Evolutionary conservation across 2,113 vertebrate species (phyloP).

Genomic region (Paraplagusia blochii): DNA sequence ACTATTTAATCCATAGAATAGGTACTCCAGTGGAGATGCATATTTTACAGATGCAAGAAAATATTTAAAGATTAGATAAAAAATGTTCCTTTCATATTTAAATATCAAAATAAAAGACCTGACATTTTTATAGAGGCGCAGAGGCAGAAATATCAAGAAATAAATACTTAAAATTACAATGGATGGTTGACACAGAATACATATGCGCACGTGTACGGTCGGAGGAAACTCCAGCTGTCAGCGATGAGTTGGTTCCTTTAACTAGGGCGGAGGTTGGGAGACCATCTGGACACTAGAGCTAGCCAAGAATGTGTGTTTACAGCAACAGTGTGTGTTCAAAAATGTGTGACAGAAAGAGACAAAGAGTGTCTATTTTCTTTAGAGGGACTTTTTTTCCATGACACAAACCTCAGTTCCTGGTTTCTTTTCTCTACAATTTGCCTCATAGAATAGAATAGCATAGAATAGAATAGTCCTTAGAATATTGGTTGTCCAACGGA

Average conservation of each 20-base stretch:
- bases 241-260: slow-evolving; percentile 10
- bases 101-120: no score
- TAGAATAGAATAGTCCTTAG: no score
- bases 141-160: no score
- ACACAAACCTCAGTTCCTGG: not conserved
- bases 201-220: not conserved
- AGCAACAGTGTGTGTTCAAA: slow-evolving; percentile 1
- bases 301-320: slow-evolving; percentile 27
- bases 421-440: slow-evolving; percentile 9
- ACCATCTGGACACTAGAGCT: slow-evolving; percentile 43
- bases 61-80: no score
- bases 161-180: no score
- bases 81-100: no score
- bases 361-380: slow-evolving; percentile 17
- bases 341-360: no score
- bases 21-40: no score
- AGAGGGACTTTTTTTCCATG: slow-evolving; percentile 12
- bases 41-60: no score
- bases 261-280: slow-evolving; percentile 36
- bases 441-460: no score
- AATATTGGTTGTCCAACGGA: not conserved
- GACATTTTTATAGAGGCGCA: no score
- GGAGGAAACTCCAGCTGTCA: slow-evolving; percentile 24
- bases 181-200: not conserved
- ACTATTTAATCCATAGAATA: no score